These are phyloP conservation scores for Conops quadrifasciatus DNA, from an alignment of 2,888 invertebrate genomes.

Conservation along the genomic window DNA sequence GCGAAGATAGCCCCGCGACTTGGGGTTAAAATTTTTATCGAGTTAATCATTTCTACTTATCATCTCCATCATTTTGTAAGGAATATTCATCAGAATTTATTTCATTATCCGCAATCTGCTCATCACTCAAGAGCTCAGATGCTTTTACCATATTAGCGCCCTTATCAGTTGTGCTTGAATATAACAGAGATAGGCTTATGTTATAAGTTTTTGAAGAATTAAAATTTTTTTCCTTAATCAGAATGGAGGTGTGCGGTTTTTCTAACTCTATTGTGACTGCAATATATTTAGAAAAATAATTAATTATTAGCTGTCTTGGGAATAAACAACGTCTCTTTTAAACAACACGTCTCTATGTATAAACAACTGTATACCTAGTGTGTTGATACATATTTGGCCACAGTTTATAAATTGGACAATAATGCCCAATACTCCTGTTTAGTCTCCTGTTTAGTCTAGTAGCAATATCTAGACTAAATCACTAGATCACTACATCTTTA, in stretches of 20 bases:
- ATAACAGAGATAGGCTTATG: no score
- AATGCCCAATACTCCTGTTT: neutral
- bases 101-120: neutral
- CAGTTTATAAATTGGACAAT: neutral
- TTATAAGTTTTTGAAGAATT: neutral
- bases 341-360: no score
- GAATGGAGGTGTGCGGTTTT: neutral
- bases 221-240: neutral
- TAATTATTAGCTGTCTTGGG: neutral
- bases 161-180: neutral
- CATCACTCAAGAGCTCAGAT: neutral
- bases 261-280: neutral
- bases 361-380: neutral
- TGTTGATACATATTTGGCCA: neutral
- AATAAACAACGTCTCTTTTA: neutral
- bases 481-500: no score
- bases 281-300: neutral
- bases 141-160: neutral
- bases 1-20: neutral
- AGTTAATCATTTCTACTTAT: neutral
- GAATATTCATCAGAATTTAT: neutral
- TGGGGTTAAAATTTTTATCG: neutral
- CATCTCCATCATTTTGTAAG: neutral
- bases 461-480: neutral
- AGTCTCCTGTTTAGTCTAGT: neutral